Evolutionary conservation across 2,888 invertebrate genomes (phyloP).

Genomic region (Plagiodera versicolora): DNA sequence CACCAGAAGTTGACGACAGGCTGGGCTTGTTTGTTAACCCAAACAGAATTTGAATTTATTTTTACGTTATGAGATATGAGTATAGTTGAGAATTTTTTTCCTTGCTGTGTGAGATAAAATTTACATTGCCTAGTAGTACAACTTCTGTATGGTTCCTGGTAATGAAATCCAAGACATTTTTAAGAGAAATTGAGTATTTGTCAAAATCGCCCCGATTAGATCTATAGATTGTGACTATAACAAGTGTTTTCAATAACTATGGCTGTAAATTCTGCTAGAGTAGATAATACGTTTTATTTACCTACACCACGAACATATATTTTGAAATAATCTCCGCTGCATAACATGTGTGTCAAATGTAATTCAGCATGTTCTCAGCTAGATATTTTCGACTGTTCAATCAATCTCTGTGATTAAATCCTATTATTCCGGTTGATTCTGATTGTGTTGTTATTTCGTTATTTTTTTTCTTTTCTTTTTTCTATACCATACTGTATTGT

Average conservation of each 20-base stretch:
- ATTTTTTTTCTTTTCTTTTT: neutral
- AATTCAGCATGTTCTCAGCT: no score
- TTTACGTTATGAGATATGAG: neutral
- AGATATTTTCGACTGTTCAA: no score
- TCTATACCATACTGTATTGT: neutral
- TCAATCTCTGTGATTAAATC: no score
- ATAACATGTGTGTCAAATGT: no score
- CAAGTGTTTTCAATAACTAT: neutral
- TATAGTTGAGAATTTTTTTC: neutral
- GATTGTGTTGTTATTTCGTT: neutral
- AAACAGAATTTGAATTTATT: neutral
- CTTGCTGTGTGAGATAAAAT: neutral
- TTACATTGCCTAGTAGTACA: neutral
- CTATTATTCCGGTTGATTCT: no score
- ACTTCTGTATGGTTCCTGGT: neutral
- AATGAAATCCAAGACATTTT: neutral
- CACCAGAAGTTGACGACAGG: no score
- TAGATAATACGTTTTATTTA: no score
- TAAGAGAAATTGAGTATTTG: neutral
- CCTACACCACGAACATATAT: no score
- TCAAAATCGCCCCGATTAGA: neutral
- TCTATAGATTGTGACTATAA: constrained; percentile 5
- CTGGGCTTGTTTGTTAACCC: no score
- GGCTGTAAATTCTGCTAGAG: neutral
- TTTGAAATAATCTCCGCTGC: no score